Conservation (phyloP, 2,888 invertebrate genomes). For the Galerucella nymphaeae region DNA sequence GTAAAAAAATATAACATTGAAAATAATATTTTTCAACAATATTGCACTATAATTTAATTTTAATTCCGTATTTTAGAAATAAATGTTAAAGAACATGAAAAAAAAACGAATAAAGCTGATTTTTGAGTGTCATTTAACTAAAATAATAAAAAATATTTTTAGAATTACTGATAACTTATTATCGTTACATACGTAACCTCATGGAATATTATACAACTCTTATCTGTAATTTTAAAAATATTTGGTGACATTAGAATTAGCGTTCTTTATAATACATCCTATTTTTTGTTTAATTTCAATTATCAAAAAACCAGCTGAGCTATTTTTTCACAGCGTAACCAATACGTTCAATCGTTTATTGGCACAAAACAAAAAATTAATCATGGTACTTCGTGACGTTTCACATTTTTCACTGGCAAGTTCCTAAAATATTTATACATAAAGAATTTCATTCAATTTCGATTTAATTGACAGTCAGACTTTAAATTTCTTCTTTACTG, state of each 20-base stretch:
- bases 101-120: slow-evolving; percentile 30
- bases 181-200: slow-evolving; percentile 23
- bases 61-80: slow-evolving; percentile 23
- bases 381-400: slow-evolving; percentile 53
- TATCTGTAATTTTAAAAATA: slow-evolving; percentile 32
- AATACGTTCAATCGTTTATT: slow-evolving; percentile 55
- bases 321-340: slow-evolving; percentile 38
- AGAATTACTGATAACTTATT: slow-evolving; percentile 25
- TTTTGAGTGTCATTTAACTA: slow-evolving; percentile 18
- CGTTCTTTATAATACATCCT: slow-evolving; percentile 29
- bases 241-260: slow-evolving; percentile 22
- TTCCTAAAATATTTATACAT: background rate
- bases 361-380: slow-evolving; percentile 53
- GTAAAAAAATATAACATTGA: slow-evolving; percentile 39
- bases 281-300: slow-evolving; percentile 21
- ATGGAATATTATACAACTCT: slow-evolving; percentile 23
- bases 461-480: background rate
- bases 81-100: slow-evolving; percentile 9
- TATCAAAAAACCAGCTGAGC: slow-evolving; percentile 26
- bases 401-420: slow-evolving; percentile 34
- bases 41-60: slow-evolving; percentile 45
- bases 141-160: slow-evolving; percentile 30
- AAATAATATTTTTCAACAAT: slow-evolving; percentile 47
- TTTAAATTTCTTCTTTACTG: slow-evolving; percentile 9
- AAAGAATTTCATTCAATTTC: background rate